Conservation (phyloP, 1,140 invertebrate species). For the Palaemon carinicauda region DNA sequence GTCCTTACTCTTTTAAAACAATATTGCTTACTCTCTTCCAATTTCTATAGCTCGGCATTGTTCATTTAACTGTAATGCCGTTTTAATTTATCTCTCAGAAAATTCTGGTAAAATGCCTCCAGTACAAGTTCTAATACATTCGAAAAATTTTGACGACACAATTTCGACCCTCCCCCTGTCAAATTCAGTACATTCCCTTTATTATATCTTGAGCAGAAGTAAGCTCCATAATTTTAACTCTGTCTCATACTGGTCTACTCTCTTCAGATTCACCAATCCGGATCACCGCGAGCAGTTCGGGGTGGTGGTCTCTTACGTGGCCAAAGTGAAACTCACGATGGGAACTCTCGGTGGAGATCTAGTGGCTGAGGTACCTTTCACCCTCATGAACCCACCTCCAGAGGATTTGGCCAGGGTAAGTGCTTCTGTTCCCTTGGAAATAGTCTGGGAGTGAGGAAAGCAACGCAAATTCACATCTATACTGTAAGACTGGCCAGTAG, state of each 20-base stretch:
- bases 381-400: conserved; percentile 85
- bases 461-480: background rate
- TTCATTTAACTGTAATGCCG: too few relatives aligned
- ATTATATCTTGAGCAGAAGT: background rate
- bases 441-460: background rate
- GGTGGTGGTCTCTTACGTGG: conserved; percentile 87
- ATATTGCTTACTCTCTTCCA: too few relatives aligned
- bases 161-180: too few relatives aligned
- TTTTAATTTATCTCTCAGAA: too few relatives aligned
- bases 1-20: too few relatives aligned
- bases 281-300: conserved; percentile 86
- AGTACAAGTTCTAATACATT: too few relatives aligned
- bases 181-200: too few relatives aligned
- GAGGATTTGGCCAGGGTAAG: conserved; percentile 24
- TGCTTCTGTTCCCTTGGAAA: background rate
- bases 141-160: too few relatives aligned
- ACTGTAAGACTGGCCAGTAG: too few relatives aligned
- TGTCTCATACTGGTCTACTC: background rate
- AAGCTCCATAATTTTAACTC: background rate
- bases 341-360: conserved; percentile 94
- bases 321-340: conserved; percentile 94
- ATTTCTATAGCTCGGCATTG: too few relatives aligned
- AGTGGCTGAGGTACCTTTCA: conserved; percentile 94
- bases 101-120: too few relatives aligned
- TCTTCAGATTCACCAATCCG: conserved; percentile 75